Percentiles rank a stretch among this genome's conserved stretches.
These are phyloP conservation scores for Adelosebastes latens DNA, from an alignment of 2,797 vertebrate genomes.

Conservation along the genomic window DNA sequence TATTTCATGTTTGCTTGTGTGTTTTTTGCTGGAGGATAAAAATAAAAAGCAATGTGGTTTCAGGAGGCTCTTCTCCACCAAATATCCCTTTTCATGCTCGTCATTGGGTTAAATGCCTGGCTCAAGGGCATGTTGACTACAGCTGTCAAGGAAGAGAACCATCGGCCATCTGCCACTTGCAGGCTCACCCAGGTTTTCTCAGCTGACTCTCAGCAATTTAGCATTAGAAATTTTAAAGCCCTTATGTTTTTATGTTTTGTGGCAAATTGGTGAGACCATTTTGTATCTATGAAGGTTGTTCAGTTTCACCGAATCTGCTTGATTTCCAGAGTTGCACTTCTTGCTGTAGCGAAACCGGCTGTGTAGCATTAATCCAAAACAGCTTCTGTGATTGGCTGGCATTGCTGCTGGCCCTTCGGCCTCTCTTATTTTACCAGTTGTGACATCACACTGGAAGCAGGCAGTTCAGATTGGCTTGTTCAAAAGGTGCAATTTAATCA, in stretches of 20 bases:
- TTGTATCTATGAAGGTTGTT: background rate
- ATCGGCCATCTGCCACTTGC: background rate
- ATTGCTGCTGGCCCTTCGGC: background rate
- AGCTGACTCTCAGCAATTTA: background rate
- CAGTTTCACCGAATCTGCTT: background rate
- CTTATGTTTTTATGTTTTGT: background rate
- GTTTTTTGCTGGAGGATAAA: background rate
- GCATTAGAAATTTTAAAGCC: background rate
- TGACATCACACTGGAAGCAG: background rate
- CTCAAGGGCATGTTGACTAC: conserved; percentile 9
- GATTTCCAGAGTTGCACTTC: background rate
- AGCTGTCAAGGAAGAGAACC: background rate
- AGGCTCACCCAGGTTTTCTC: background rate
- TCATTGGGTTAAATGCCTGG: background rate
- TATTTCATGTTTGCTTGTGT: background rate
- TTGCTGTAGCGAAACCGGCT: background rate
- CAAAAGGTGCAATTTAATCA: background rate
- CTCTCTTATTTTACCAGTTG: background rate
- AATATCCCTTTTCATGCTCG: background rate
- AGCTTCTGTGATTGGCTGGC: background rate
- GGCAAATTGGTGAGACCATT: background rate
- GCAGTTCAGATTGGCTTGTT: background rate
- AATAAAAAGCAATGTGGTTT: background rate
- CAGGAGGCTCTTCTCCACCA: background rate
- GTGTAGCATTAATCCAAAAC: background rate